Base-by-base conservation (phyloP, 1,140 invertebrate species). In the Drosophila nigrodunni region DNA sequence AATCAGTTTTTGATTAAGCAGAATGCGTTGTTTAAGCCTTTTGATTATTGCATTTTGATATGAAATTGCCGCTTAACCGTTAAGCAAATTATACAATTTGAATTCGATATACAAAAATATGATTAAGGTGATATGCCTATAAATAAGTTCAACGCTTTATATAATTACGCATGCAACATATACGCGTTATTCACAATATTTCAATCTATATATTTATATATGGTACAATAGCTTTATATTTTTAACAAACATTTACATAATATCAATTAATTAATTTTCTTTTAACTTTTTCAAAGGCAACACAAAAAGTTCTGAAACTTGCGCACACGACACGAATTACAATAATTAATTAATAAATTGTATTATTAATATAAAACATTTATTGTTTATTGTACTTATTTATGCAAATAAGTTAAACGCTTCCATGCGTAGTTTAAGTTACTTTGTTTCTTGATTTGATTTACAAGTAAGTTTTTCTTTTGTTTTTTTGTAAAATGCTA, bases 401-500 rank as follows among this genome's bases (percentile, higher is more conserved):
- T 52, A 54, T 66, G 49, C 41, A 80, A 74, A 41, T 75, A 65
- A 65, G 62, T 77, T 62, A 73, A 54, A 76, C 83, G 80, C 64
- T 65, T 67, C 18, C 41, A 58, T 54, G 47, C 62, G 46, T 71
- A 55, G 18, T 77, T 74, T 73, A 58, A 62, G 49, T 69, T 74
- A 58, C 15, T 54, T 61, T 65, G 39, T 46, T 57, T 41, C 7
- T 21, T 73, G 60, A 35, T 73, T 72, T 34, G 46, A 39, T 69
- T 82, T 77, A 57, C 60, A 61, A 41, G 60, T 68, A 74, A 30
- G 64, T 61, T 72, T 73, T 9, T 44, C 78, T 62, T 89, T 21
- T 59, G 57, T 76, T 73, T 9, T 54, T 80, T 62, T 89, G 82
- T 87, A 92, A 92, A 92, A 92, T 92, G 91, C 91, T 92, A 90